Percentiles rank a stretch among this genome's conserved stretches.
Evolutionary conservation across 2,113 vertebrate genomes (phyloP).

Genomic region (Probosciger aterrimus): DNA sequence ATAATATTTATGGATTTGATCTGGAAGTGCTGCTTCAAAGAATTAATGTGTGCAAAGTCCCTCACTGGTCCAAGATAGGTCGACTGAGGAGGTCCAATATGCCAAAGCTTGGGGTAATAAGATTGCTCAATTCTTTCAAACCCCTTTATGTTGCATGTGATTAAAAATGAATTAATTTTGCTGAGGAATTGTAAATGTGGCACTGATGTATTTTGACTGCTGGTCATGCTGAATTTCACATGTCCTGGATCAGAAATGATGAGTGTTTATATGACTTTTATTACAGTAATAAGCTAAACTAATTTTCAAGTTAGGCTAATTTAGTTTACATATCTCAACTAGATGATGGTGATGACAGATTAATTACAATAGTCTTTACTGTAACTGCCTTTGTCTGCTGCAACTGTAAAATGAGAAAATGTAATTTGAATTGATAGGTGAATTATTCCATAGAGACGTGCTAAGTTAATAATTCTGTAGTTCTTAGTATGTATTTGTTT

Average conservation of each 20-base stretch:
- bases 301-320: constrained; percentile 60
- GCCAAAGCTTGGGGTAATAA: constrained; percentile 95
- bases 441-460: constrained; percentile 44
- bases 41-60: constrained; percentile 90
- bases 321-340: constrained; percentile 56
- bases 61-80: constrained; percentile 97
- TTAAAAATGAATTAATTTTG: constrained; percentile 58
- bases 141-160: constrained; percentile 13
- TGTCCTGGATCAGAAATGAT: constrained; percentile 25
- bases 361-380: constrained; percentile 59
- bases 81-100: constrained; percentile 89
- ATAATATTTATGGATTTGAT: constrained; percentile 97
- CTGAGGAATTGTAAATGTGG: background rate
- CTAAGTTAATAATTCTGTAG: constrained; percentile 17
- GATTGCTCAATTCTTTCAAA: constrained; percentile 37
- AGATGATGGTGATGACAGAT: constrained; percentile 57
- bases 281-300: constrained; percentile 57
- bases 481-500: background rate
- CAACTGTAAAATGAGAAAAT: constrained; percentile 45
- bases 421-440: constrained; percentile 56
- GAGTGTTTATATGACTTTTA: constrained; percentile 46
- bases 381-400: constrained; percentile 49
- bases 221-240: constrained; percentile 37
- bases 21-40: constrained; percentile 95
- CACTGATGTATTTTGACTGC: constrained; percentile 42